These are phyloP conservation scores for Pantala flavescens DNA, from an alignment of 1,140 invertebrate species.

Conservation along the genomic window DNA sequence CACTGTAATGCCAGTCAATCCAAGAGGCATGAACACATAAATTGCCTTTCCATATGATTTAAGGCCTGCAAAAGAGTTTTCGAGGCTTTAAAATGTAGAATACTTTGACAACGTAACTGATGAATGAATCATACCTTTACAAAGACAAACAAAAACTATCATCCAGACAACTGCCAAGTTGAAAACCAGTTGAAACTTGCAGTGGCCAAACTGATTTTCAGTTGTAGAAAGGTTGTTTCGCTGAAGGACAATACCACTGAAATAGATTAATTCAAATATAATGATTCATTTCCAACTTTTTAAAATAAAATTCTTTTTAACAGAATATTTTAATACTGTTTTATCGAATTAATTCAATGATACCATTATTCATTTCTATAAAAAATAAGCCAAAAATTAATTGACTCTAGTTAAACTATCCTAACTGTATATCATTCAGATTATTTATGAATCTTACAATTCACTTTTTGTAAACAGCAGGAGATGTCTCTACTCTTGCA, in stretches of 20 bases:
- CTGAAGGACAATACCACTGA: constrained; percentile 69
- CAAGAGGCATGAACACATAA: constrained; percentile 59
- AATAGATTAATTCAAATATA: constrained; percentile 27
- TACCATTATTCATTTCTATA: too few species aligned
- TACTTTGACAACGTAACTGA: neutral
- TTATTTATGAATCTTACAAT: too few species aligned
- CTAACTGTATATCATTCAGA: too few species aligned
- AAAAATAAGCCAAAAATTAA: too few species aligned
- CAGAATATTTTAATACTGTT: too few species aligned
- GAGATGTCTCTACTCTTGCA: too few species aligned
- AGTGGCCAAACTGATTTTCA: constrained; percentile 49
- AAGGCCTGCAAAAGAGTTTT: constrained; percentile 42
- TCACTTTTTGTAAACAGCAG: too few species aligned
- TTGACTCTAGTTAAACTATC: too few species aligned
- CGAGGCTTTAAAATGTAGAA: neutral
- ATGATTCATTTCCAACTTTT: too few species aligned
- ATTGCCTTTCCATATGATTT: constrained; percentile 76
- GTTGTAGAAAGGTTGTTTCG: constrained; percentile 47
- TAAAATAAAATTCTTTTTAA: too few species aligned
- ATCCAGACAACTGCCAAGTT: constrained; percentile 85
- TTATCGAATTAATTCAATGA: too few species aligned
- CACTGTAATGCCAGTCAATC: constrained; percentile 59
- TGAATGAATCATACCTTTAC: constrained; percentile 51
- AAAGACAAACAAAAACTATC: constrained; percentile 76
- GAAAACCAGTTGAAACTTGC: constrained; percentile 80